These are phyloP conservation scores for Brenthis hecate DNA, from an alignment of 2,888 invertebrate genomes.

Conservation along the genomic window DNA sequence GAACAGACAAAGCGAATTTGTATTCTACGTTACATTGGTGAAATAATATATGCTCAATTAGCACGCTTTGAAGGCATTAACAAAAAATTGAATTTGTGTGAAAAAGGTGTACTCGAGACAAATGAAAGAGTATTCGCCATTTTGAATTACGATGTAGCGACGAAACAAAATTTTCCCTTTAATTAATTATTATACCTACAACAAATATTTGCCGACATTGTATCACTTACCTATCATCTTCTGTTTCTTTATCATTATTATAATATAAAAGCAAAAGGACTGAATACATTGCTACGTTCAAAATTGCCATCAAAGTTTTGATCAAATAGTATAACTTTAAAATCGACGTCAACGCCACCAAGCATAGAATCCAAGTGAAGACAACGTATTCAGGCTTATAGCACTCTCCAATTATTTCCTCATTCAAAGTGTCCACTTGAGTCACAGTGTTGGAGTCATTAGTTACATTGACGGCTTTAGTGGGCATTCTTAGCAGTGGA, in stretches of 20 bases:
- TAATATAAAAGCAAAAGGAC: slow-evolving; percentile 85
- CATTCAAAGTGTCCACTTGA: background rate
- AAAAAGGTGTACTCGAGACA: too few relatives aligned
- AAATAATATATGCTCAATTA: too few relatives aligned
- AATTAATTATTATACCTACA: too few relatives aligned
- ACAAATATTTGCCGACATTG: background rate
- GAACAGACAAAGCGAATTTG: too few relatives aligned
- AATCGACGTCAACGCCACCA: slow-evolving; percentile 95
- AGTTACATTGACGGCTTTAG: slow-evolving; percentile 8
- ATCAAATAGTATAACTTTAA: slow-evolving; percentile 94
- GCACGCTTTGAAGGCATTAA: too few relatives aligned
- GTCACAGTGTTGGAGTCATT: background rate
- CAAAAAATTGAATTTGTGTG: too few relatives aligned
- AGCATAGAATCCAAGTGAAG: slow-evolving; percentile 95
- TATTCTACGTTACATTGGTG: too few relatives aligned
- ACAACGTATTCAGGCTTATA: slow-evolving; percentile 93
- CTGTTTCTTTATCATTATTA: slow-evolving; percentile 59
- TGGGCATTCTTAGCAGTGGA: slow-evolving; percentile 32
- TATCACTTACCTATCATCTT: slow-evolving; percentile 3
- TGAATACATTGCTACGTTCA: slow-evolving; percentile 89
- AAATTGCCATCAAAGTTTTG: slow-evolving; percentile 89
- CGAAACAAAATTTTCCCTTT: too few relatives aligned
- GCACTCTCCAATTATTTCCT: slow-evolving; percentile 65
- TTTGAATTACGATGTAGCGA: too few relatives aligned
- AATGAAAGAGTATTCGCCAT: too few relatives aligned